A percentile compares a stretch with the other conserved stretches of the same genome.
phyloP scores from a whole-genome alignment of 2,797 vertebrate genomes.

The Halcyon smyrnensis region DNA sequence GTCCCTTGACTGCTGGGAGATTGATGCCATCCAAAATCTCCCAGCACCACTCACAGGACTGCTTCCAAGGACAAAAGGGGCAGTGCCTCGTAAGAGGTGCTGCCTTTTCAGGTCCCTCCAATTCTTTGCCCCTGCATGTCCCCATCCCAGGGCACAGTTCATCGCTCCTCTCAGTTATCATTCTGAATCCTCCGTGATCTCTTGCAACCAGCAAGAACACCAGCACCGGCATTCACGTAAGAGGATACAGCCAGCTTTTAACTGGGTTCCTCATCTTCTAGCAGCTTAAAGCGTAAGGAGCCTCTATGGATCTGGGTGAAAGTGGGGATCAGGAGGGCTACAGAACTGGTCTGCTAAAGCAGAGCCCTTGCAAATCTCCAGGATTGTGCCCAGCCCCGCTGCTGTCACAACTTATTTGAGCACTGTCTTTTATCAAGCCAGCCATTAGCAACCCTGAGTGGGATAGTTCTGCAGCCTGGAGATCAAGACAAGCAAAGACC shows the following conservation, averaged over 20 bases:
- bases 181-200: background rate
- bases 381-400: background rate
- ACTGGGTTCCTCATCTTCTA: background rate
- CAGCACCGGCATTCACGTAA: background rate
- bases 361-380: background rate
- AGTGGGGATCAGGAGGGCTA: background rate
- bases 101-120: background rate
- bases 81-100: background rate
- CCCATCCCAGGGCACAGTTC: background rate
- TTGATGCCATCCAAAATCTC: background rate
- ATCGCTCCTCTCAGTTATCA: background rate
- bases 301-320: background rate
- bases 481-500: background rate
- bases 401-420: background rate
- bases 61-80: background rate
- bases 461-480: background rate
- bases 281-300: conserved; percentile 5
- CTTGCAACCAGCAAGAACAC: background rate
- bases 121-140: background rate
- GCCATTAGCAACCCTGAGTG: background rate
- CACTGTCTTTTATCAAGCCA: background rate
- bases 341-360: background rate
- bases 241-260: background rate
- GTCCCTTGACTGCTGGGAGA: background rate
- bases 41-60: background rate